These are phyloP conservation scores for Drosophila sucinea DNA, from an alignment of 1,140 invertebrate genomes.

Conservation along the genomic window DNA sequence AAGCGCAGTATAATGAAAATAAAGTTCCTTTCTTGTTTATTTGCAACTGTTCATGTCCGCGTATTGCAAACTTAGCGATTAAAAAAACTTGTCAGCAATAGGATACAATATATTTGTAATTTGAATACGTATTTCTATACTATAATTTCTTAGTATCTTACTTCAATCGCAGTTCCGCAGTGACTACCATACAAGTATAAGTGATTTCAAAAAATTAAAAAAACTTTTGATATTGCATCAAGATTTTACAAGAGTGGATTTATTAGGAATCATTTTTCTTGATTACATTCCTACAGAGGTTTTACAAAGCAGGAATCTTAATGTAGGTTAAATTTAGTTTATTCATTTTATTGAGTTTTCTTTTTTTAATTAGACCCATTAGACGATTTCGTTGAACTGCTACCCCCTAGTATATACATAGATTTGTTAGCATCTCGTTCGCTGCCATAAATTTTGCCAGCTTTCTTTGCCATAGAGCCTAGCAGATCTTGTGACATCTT, in stretches of 20 bases:
- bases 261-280: constrained; percentile 35
- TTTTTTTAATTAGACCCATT: constrained; percentile 76
- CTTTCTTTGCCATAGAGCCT: constrained; percentile 97
- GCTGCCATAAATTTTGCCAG: constrained; percentile 97
- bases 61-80: background rate
- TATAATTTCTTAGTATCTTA: no score
- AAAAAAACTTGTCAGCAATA: background rate
- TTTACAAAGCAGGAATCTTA: constrained; percentile 56
- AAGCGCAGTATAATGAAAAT: constrained; percentile 1
- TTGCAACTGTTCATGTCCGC: background rate
- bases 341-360: constrained; percentile 34
- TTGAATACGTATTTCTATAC: no score
- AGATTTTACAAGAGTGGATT: constrained; percentile 20
- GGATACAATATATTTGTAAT: no score
- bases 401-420: constrained; percentile 74
- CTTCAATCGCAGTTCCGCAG: no score
- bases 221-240: background rate
- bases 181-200: no score
- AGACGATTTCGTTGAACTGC: constrained; percentile 73
- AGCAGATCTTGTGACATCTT: constrained; percentile 96
- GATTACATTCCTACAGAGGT: constrained; percentile 16
- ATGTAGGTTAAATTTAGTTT: constrained; percentile 47
- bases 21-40: background rate
- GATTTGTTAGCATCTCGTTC: constrained; percentile 83
- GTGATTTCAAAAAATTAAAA: background rate